Base-by-base conservation (phyloP, 2,797 vertebrate species). In the Diglossa cyanea region DNA sequence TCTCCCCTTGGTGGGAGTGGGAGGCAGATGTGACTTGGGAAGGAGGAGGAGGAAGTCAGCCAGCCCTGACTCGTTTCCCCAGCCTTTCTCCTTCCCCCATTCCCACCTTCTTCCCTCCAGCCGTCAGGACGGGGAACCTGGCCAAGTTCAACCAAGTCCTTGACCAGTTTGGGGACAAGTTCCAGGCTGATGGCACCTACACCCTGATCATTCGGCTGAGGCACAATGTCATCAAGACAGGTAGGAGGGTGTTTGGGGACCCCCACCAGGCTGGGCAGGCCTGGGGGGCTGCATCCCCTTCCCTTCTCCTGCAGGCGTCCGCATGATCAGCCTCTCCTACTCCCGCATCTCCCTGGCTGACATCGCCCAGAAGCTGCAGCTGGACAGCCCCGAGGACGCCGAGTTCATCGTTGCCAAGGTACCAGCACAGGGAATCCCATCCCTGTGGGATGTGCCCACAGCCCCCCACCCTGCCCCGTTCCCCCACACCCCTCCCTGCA, bases 361-460 rank as follows among this genome's bases (percentile, higher is more conserved):
- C 96, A 99, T 99, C 0, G 99, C 99, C 83, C 99, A 98, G 97
- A 99, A 99, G 94, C 98, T 99, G 92, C 99, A 99, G 98, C 98
- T 99, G 50, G 99, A 99, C 97, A 99, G 99, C 39, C 98, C 99
- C 0, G 99, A 99, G 96, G 99, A 99, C 0, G 99, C 99, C 0
- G 99, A 99, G 96, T 99, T 99, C 97, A 99, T 99, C 2, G 99
- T 99, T 4, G 99, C 99, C 96, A 99, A 99, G 98, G 99, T 99
- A 97, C 88, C 54, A 10, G 37, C 68, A 2, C 4, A 1, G 2
- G 5, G 26, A 15, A 1, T 9, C 37, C 73, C 2, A 12, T 31
- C 40, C 33, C 40, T 47, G 5, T 4, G 8, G 51, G 16, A 24
- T 5, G 65, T 76, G 42, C n/a, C 83, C 71, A 1, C 20, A 35